These are phyloP conservation scores for Chirona hameri DNA, from an alignment of 2,888 invertebrate species.

Conservation along the genomic window DNA sequence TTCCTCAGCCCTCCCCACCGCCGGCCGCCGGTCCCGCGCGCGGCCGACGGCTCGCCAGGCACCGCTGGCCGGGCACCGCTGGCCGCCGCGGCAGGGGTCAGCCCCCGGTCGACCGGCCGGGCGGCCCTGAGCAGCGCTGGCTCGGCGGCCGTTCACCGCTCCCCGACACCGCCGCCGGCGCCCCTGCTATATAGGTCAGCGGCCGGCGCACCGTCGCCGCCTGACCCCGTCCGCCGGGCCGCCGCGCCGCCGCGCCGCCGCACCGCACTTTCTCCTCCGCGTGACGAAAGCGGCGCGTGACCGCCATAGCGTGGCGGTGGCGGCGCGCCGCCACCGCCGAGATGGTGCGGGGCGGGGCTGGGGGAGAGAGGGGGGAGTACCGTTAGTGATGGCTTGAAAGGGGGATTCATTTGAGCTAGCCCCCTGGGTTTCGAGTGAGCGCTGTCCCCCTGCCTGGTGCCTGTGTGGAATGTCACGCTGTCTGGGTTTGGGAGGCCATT, in stretches of 20 bases:
- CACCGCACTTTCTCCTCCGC: constrained; percentile 25
- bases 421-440: no score
- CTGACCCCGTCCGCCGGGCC: constrained; percentile 1
- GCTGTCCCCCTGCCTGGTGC: no score
- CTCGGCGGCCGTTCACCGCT: not conserved
- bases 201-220: not conserved
- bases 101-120: not conserved
- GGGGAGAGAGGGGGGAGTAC: not conserved
- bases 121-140: not conserved
- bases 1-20: no score
- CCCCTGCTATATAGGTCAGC: not conserved
- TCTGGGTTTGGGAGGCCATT: no score
- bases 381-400: not conserved
- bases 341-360: not conserved
- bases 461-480: no score
- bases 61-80: not conserved
- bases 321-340: not conserved
- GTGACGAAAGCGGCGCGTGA: constrained; percentile 24
- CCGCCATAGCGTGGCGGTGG: not conserved
- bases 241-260: not conserved
- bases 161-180: not conserved
- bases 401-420: no score
- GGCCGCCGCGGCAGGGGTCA: not conserved
- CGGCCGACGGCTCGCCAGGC: no score
- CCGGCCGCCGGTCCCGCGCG: no score